A percentile compares a stretch with the other conserved stretches of the same genome.
phyloP scores from a whole-genome alignment of 2,797 vertebrate genomes.

The Podargus strigoides region DNA sequence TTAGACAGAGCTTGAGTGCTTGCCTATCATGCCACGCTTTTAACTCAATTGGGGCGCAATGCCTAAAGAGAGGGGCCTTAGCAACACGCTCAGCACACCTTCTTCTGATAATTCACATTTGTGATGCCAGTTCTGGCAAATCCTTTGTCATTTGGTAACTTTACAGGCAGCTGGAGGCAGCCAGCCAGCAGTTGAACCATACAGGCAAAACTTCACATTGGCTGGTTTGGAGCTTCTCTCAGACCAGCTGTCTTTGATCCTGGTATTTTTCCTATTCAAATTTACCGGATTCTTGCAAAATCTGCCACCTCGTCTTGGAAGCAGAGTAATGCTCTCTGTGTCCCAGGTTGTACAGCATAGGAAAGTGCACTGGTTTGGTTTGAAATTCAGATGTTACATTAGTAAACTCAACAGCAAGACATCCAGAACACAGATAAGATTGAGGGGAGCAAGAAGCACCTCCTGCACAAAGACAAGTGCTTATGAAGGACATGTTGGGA shows the following conservation, averaged over 20 bases:
- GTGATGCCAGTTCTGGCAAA: background rate
- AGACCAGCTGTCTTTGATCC: background rate
- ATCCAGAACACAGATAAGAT: background rate
- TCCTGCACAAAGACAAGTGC: background rate
- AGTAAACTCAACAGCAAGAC: background rate
- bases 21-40: slow-evolving; percentile 1
- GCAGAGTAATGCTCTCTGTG: background rate
- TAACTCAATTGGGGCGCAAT: background rate
- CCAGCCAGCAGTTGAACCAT: background rate
- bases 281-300: background rate
- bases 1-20: background rate
- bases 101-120: background rate
- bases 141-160: background rate
- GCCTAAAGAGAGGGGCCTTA: background rate
- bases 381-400: background rate
- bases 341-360: background rate
- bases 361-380: background rate
- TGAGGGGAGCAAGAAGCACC: background rate
- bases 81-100: background rate
- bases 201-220: background rate
- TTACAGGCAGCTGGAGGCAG: background rate
- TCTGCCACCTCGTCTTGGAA: background rate
- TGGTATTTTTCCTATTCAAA: background rate
- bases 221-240: background rate
- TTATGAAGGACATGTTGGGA: background rate